Evolutionary conservation across 2,888 invertebrate genomes (phyloP), one percentile per base, ranked within the genome.

Genomic region (Hypolimnas misippus): DNA sequence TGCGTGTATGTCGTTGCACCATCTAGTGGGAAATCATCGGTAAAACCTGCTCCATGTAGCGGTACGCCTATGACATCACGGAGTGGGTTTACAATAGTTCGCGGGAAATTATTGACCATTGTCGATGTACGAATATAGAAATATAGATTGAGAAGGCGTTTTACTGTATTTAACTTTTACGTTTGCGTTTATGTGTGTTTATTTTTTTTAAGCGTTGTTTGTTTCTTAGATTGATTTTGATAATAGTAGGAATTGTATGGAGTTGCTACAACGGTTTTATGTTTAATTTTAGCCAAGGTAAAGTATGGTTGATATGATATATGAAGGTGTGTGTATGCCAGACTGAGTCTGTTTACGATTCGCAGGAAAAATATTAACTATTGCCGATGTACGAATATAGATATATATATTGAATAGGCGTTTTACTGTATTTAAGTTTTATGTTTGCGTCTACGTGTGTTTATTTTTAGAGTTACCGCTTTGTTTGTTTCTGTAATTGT

Each of bases 301-400:
- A n/a, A n/a, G n/a, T n/a, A n/a, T n/a, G n/a, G n/a, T n/a, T n/a
- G n/a, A n/a, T n/a, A n/a, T n/a, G n/a, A n/a, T n/a, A n/a, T n/a
- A n/a, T n/a, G n/a, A n/a, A n/a, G 53, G 74, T 72, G 75, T 75
- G 70, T 71, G 73, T 86, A 86, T 90, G 89, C 89, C 87, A 86
- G n/a, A n/a, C n/a, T n/a, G 80, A 84, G 87, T 89, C 86, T 87
- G 87, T 81, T 86, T 87, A 87, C 87, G 88, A 89, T 80, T 74
- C 77, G 70, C 64, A n/a, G 70, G 73, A 68, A 74, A 76, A 75
- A 72, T 77, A 76, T 76, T 79, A 76, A 80, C 76, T 57, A 52
- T 58, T 60, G 53, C 21, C 21, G 58, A 62, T 61, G 49, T 57
- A 50, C 40, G 44, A 65, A 69, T 46, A 21, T 46, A 46, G 46